Evolutionary conservation across 2,888 invertebrate species (phyloP).

Genomic region (Leptopterna dolabrata): DNA sequence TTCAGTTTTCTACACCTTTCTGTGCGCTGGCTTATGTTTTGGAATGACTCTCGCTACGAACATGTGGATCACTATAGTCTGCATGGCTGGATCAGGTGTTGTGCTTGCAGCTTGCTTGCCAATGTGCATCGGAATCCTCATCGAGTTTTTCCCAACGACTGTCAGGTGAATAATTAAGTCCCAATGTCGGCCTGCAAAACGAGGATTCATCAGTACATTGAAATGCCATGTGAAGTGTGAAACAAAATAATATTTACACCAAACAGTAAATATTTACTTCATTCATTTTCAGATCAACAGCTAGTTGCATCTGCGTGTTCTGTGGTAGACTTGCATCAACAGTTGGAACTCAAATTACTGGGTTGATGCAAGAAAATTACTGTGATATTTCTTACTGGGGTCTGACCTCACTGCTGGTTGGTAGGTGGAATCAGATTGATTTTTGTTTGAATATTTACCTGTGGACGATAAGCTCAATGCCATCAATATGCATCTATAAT

Average conservation of each 20-base stretch:
- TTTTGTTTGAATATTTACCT: no score
- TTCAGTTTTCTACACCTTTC: neutral
- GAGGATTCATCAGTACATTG: no score
- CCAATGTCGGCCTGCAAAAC: no score
- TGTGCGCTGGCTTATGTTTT: neutral
- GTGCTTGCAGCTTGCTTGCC: neutral
- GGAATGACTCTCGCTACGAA: neutral
- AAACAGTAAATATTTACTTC: no score
- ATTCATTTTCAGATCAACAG: neutral
- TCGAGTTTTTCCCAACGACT: slow-evolving; percentile 29
- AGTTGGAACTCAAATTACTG: neutral
- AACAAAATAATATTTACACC: no score
- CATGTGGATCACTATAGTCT: slow-evolving; percentile 21
- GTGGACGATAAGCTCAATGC: no score
- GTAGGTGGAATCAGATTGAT: neutral
- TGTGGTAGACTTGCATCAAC: slow-evolving; percentile 15
- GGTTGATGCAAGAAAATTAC: slow-evolving; percentile 25
- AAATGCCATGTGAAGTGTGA: no score
- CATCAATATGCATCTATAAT: no score
- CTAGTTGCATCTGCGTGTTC: neutral
- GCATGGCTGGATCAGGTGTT: neutral
- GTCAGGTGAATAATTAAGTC: neutral
- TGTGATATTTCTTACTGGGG: slow-evolving; percentile 50
- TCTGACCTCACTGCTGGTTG: slow-evolving; percentile 26
- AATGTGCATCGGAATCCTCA: neutral